Evolutionary conservation across 2,888 invertebrate genomes (phyloP).

Genomic region (Harmothoe impar): DNA sequence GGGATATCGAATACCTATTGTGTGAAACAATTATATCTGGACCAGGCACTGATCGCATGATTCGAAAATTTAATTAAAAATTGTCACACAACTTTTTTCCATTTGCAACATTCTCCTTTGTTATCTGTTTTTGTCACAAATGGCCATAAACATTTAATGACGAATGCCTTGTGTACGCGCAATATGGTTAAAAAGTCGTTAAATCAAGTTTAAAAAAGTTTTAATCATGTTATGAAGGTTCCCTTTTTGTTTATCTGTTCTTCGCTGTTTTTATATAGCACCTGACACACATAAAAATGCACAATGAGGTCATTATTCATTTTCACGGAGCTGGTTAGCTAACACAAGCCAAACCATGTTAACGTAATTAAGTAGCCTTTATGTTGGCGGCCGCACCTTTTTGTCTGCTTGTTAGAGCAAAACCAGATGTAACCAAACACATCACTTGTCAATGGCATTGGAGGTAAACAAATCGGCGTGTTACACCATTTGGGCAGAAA

Average conservation of each 20-base stretch:
- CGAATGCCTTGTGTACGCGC: slow-evolving; percentile 36
- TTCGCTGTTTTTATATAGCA: neutral
- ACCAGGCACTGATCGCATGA: neutral
- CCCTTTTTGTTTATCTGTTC: neutral
- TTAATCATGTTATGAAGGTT: slow-evolving; percentile 8
- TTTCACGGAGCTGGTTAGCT: neutral
- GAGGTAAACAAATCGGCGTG: too few species aligned
- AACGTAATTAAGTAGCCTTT: neutral
- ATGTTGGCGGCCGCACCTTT: neutral
- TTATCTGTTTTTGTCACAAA: neutral
- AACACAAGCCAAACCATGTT: slow-evolving; percentile 13
- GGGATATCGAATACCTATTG: neutral
- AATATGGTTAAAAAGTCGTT: neutral
- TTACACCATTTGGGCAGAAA: too few species aligned
- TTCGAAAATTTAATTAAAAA: slow-evolving; percentile 7
- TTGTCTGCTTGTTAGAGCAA: slow-evolving; percentile 12
- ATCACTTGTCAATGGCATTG: neutral
- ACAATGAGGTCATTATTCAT: neutral
- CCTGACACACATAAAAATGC: neutral
- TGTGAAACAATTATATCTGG: neutral
- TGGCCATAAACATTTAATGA: slow-evolving; percentile 15
- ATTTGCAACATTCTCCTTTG: neutral
- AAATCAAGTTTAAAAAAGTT: slow-evolving; percentile 31
- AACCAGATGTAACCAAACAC: neutral
- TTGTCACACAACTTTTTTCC: slow-evolving; percentile 23